Percentiles rank a stretch among this genome's conserved stretches.
These are phyloP conservation scores for Mionectes olivaceus DNA, from an alignment of 2,797 vertebrate species.

Conservation along the genomic window DNA sequence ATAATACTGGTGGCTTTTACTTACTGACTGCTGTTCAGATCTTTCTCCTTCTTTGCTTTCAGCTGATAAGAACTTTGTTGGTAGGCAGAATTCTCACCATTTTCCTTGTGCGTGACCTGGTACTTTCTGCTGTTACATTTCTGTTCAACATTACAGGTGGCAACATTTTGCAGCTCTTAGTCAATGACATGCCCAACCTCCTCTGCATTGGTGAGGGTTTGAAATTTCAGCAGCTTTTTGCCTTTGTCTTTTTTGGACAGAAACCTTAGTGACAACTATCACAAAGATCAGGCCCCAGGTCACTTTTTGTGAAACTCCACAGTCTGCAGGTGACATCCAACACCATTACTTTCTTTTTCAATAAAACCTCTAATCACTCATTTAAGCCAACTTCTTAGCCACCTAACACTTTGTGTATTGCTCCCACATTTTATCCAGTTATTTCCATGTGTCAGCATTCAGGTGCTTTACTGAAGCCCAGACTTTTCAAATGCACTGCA, in stretches of 20 bases:
- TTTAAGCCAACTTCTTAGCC: background rate
- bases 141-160: background rate
- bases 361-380: background rate
- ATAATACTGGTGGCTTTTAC: slow-evolving; percentile 15
- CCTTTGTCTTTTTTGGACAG: background rate
- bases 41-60: slow-evolving; percentile 29
- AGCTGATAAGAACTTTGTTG: background rate
- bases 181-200: background rate
- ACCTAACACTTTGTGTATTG: background rate
- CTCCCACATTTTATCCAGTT: background rate
- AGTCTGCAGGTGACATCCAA: background rate
- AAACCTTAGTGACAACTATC: background rate
- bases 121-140: background rate
- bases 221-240: background rate
- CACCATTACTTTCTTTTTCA: background rate
- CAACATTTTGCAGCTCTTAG: background rate
- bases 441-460: background rate
- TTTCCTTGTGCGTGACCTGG: background rate
- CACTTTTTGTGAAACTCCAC: background rate
- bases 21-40: background rate
- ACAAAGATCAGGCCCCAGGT: background rate
- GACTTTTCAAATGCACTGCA: background rate
- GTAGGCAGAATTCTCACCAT: slow-evolving; percentile 9
- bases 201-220: background rate
- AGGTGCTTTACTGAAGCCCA: background rate